These are phyloP conservation scores for Eolophus roseicapilla DNA, from an alignment of 2,113 vertebrate species.

Conservation along the genomic window DNA sequence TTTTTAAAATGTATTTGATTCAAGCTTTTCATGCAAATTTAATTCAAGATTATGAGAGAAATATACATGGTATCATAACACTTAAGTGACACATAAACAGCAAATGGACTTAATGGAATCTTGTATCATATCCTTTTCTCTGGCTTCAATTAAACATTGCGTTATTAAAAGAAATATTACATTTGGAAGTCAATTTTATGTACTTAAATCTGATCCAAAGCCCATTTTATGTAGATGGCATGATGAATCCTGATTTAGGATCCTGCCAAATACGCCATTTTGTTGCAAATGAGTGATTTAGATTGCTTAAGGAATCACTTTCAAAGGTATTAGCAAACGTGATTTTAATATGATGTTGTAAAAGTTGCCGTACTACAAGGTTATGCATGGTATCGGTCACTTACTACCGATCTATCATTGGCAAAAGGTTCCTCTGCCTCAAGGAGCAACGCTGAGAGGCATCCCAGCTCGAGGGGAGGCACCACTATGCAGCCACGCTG, in stretches of 20 bases:
- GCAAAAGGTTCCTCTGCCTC: neutral
- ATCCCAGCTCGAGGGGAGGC: neutral
- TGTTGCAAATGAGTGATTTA: neutral
- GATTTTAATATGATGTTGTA: neutral
- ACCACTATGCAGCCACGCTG: neutral
- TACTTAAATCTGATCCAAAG: neutral
- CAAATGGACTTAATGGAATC: neutral
- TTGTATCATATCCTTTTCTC: neutral
- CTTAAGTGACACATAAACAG: neutral
- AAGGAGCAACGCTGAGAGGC: neutral
- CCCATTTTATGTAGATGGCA: neutral
- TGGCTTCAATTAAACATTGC: neutral
- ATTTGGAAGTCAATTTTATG: neutral
- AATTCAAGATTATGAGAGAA: neutral
- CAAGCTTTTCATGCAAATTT: neutral
- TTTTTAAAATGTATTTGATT: neutral
- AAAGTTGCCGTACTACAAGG: neutral
- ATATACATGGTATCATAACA: neutral
- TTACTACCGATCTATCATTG: neutral
- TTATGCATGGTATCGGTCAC: fast-evolving
- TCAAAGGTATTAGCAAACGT: neutral
- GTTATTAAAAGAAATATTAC: neutral
- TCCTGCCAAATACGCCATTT: neutral
- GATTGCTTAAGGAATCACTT: neutral
- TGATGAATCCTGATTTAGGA: neutral